These are phyloP conservation scores for Sycophila sp. DNA, from an alignment of 1,140 invertebrate genomes.

Conservation along the genomic window DNA sequence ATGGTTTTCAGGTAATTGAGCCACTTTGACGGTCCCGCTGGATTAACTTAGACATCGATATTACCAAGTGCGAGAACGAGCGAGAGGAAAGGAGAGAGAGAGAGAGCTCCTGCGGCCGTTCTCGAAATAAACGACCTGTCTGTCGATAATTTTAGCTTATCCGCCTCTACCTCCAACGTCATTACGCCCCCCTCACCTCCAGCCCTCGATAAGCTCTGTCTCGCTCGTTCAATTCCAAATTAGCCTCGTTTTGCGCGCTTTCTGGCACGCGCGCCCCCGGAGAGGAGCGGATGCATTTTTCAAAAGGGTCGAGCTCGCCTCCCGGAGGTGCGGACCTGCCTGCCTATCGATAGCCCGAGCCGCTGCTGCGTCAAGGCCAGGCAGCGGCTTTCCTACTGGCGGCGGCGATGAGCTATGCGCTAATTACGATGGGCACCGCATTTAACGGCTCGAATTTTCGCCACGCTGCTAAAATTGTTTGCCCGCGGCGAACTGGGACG, in stretches of 20 bases:
- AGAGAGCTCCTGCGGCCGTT: not conserved
- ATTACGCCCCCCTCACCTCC: not conserved
- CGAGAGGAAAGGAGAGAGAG: no score
- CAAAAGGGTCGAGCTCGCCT: not conserved
- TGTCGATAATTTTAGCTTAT: slow-evolving; percentile 26
- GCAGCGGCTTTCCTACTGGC: not conserved
- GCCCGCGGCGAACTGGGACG: no score
- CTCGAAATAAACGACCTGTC: slow-evolving; percentile 15
- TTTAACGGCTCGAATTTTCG: not conserved
- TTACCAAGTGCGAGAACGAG: no score
- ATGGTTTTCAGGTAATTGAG: slow-evolving; percentile 20
- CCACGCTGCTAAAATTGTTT: not conserved
- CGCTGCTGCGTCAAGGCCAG: not conserved
- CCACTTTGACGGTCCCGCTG: slow-evolving; percentile 7
- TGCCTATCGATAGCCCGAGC: not conserved
- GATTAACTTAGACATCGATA: slow-evolving; percentile 27
- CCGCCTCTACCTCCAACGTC: not conserved
- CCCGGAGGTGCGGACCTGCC: no score
- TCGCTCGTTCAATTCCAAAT: no score
- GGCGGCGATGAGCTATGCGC: no score
- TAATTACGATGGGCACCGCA: not conserved
- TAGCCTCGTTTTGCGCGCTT: not conserved
- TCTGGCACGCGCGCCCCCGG: not conserved
- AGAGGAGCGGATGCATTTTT: no score
- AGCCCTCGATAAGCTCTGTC: not conserved